Evolutionary conservation across 2,113 vertebrate species (phyloP).

Genomic region (Dicrurus megarhynchus): DNA sequence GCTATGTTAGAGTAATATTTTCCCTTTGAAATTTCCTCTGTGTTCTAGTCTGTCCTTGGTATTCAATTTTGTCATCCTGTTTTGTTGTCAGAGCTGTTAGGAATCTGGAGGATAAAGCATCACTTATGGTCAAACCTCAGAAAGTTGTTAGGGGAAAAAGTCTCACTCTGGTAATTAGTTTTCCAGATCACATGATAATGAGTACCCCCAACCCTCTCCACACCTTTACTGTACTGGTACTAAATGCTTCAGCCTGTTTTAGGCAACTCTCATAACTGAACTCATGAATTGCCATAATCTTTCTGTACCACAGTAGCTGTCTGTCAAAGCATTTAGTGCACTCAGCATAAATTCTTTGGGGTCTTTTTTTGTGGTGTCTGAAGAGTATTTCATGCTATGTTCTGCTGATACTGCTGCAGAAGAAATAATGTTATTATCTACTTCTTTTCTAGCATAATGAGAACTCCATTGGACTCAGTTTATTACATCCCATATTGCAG

Average conservation of each 20-base stretch:
- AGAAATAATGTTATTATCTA: background rate
- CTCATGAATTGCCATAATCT: background rate
- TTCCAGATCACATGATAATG: background rate
- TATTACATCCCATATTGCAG: background rate
- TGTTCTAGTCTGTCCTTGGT: background rate
- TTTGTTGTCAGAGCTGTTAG: background rate
- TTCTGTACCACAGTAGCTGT: background rate
- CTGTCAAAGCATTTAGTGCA: background rate
- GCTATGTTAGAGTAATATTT: background rate
- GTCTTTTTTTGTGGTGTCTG: background rate
- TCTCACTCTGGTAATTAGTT: background rate
- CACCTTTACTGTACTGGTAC: background rate
- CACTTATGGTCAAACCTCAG: background rate
- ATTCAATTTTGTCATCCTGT: background rate
- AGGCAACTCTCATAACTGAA: background rate
- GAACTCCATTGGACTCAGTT: background rate
- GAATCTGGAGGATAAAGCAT: background rate
- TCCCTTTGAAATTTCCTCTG: background rate
- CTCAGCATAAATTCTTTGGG: background rate
- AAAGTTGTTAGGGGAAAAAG: background rate
- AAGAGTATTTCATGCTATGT: background rate
- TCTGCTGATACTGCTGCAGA: background rate
- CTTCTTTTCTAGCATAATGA: background rate
- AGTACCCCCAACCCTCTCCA: background rate
- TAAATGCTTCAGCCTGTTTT: background rate